Base-by-base conservation (phyloP, 2,888 invertebrate genomes). In the Drosophila formosana region DNA sequence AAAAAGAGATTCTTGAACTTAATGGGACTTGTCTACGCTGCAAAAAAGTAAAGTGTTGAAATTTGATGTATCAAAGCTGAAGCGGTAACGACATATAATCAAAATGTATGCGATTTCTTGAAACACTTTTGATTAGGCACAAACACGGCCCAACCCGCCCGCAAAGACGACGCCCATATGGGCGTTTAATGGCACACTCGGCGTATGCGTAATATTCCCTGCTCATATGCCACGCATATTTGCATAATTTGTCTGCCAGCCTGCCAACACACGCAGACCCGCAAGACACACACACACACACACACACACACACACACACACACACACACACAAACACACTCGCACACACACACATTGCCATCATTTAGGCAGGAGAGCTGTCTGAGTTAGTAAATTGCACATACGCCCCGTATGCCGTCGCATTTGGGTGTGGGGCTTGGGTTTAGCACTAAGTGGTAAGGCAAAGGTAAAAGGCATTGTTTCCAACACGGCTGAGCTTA, bases 341-440 rank as follows among this genome's bases (percentile, higher is more conserved):
- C 30, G n/a, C n/a, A n/a, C 26, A 18, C 41, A 37, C 37, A 37
- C 73, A 84, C 85, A 80, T 72, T 79, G 75, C 85, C 82, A 76
- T 85, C 85, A 73, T 82, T 82, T 82, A 78, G 82, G 49, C 73
- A 79, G 71, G 76, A 68, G 68, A 70, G 80, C 80, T 84, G 82
- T 75, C 88, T 87, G 85, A 82, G 88, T 82, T 88, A 79, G 74
- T 84, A 86, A 86, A 87, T 84, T 88, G 82, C 79, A 72, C 87
- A 87, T 87, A 83, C 81, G 84, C 71, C 82, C 72, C 74, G 75
- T 83, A 72, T 66, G 80, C 69, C 76, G 45, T 55, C 63, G 62
- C 61, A 75, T 72, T 66, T 37, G 37, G 34, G 34, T 9, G 11
- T 34, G 3, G 34, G 34, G 34, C 34, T 66, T 47, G 43, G 51